These are phyloP conservation scores for Meta bourneti DNA, from an alignment of 2,888 invertebrate species.

Conservation along the genomic window DNA sequence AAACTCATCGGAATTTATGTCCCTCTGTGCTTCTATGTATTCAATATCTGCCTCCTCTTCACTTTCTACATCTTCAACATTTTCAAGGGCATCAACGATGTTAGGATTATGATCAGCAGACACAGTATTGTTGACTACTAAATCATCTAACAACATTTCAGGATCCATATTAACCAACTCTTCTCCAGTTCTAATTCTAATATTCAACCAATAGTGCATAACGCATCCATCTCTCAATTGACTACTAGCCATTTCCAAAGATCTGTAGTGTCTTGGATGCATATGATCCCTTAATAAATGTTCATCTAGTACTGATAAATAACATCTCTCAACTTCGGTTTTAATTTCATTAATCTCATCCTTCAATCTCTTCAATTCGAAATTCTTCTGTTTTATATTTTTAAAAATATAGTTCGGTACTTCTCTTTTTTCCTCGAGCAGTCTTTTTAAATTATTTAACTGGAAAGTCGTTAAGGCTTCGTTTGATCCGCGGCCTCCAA, in stretches of 20 bases:
- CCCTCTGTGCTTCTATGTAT: conserved; percentile 53
- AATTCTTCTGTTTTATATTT: conserved; percentile 14
- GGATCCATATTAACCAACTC: background rate
- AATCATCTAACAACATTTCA: background rate
- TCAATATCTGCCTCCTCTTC: conserved; percentile 68
- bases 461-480: conserved; percentile 81
- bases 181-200: background rate
- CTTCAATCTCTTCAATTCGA: conserved; percentile 10
- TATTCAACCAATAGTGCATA: conserved; percentile 53
- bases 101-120: background rate
- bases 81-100: conserved; percentile 78
- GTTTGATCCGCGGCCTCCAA: conserved; percentile 87
- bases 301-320: conserved; percentile 20
- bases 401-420: conserved; percentile 18
- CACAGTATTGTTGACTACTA: background rate
- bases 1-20: conserved; percentile 61
- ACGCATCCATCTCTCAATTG: conserved; percentile 19
- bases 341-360: conserved; percentile 26
- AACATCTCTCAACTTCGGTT: background rate
- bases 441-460: conserved; percentile 43
- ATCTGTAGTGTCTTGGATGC: background rate
- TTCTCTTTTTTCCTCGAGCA: background rate
- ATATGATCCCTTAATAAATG: conserved; percentile 23
- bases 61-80: conserved; percentile 2
- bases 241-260: background rate